Evolutionary conservation across 2,797 vertebrate genomes (phyloP), one percentile per base, ranked within the genome.

Genomic region (Oceanodroma leucorhoa): DNA sequence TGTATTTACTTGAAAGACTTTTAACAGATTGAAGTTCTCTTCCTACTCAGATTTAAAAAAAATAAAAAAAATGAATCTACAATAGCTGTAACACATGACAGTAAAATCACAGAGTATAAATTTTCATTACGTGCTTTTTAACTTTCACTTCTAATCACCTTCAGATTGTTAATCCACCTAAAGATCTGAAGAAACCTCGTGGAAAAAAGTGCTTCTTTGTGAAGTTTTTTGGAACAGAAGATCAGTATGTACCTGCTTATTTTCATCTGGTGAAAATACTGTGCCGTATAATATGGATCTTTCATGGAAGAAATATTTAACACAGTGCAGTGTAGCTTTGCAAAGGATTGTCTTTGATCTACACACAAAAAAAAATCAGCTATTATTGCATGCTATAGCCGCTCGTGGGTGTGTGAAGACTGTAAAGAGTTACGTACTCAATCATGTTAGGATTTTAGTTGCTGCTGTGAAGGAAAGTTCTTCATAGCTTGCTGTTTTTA

Each of bases 161-260:
- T 92, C 96, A 99, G 99, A 97, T 99, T 69, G 99, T 99, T 91
- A 99, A 99, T 94, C 99, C 99, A 48, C 99, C 99, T 60, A 99
- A 99, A 98, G 99, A 99, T 96, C 97, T 99, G 97, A 99, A 99
- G 97, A 99, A 99, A 94, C 99, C 99, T 51, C 98, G 99, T 92
- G 99, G 99, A 79, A 99, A 99, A 96, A 99, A 99, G 98, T 99
- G 99, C 96, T 99, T 99, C 97, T 99, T 99, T 97, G 99, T 99
- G 84, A 99, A 99, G 95, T 99, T 99, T 98, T 99, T 99, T 97
- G 99, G 99, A 96, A 99, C 99, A 85, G 99, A 99, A 98, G 99
- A 99, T 97, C 99, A 99, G 99, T 99, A 98, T 98, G 99, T 99
- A 98, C 58, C 61, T 62, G 26, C 71, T 84, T 91, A 27, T 77